Conservation (phyloP, 53 echinoderm and acorn worm species). For the Paelopatides confundens region DNA sequence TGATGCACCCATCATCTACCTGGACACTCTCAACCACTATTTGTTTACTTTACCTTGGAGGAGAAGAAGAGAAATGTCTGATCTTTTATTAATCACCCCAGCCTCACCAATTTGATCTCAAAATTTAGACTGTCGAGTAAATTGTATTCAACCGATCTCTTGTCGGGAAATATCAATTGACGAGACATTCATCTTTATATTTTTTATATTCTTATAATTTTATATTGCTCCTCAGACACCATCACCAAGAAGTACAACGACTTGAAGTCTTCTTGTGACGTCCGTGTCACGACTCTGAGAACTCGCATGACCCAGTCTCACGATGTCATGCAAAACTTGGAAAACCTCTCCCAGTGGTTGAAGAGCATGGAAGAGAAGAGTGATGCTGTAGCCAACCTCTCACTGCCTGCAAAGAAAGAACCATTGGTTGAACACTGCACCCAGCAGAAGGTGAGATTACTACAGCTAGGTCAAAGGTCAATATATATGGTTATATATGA, state of each 20-base stretch:
- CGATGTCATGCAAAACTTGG: slow-evolving; percentile 82
- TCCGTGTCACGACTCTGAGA: slow-evolving; percentile 76
- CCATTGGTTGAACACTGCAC: slow-evolving; percentile 77
- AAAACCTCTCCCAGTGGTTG: slow-evolving; percentile 77
- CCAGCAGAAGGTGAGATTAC: slow-evolving; percentile 72
- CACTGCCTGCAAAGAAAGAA: slow-evolving; percentile 79
- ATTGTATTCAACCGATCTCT: too few species aligned
- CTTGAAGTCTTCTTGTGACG: slow-evolving; percentile 66
- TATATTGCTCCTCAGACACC: slow-evolving; percentile 42
- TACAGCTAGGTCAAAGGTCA: not conserved
- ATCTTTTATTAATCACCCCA: too few species aligned
- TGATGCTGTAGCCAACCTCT: slow-evolving; percentile 59
- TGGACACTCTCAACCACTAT: too few species aligned
- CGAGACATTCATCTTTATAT: too few species aligned
- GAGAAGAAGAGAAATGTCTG: too few species aligned
- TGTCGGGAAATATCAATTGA: too few species aligned
- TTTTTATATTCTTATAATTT: too few species aligned
- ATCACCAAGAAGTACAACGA: slow-evolving; percentile 88
- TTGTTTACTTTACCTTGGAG: too few species aligned
- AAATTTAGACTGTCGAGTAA: too few species aligned
- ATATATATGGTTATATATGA: too few species aligned
- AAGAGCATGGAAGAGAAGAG: slow-evolving; percentile 53
- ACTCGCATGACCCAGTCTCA: slow-evolving; percentile 74
- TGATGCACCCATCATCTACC: too few species aligned
- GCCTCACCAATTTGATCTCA: too few species aligned